Evolutionary conservation across 2,888 invertebrate genomes (phyloP).

Genomic region (Metellina segmentata): DNA sequence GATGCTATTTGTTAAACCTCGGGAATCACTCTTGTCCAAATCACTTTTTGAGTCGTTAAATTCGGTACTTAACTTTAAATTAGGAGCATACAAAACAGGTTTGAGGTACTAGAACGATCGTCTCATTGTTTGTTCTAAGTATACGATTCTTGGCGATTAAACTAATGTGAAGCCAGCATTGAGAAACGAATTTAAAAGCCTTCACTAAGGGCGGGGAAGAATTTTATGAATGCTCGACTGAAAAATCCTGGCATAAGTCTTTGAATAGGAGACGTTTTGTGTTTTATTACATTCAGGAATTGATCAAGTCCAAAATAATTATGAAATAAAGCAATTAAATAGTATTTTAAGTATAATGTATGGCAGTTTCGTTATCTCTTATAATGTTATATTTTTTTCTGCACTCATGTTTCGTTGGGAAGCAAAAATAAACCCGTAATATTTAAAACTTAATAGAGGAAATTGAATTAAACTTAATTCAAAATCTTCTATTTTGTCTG

Average conservation of each 20-base stretch:
- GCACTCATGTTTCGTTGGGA: too few relatives aligned
- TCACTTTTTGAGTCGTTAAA: conserved; percentile 67
- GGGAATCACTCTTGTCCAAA: conserved; percentile 41
- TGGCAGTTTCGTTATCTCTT: too few relatives aligned
- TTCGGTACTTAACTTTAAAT: conserved; percentile 61
- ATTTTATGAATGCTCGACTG: conserved; percentile 25
- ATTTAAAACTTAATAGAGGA: too few relatives aligned
- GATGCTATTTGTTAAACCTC: conserved; percentile 23
- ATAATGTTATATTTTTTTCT: too few relatives aligned
- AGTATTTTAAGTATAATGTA: too few relatives aligned
- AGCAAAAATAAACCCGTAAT: too few relatives aligned
- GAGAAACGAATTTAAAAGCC: not conserved
- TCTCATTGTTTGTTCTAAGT: conserved; percentile 35
- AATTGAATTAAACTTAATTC: too few relatives aligned
- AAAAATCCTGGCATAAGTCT: not conserved
- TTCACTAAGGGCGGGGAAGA: not conserved
- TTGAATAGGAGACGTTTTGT: not conserved
- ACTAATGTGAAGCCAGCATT: conserved; percentile 16
- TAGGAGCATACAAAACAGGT: conserved; percentile 36
- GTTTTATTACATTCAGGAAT: not conserved
- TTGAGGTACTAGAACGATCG: conserved; percentile 8
- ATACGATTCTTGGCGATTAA: conserved; percentile 42
- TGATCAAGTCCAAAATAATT: not conserved
- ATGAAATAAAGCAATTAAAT: not conserved
- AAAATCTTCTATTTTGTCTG: too few relatives aligned